These are phyloP conservation scores for Callimorpha dominula DNA, from an alignment of 2,888 invertebrate species.

Conservation along the genomic window DNA sequence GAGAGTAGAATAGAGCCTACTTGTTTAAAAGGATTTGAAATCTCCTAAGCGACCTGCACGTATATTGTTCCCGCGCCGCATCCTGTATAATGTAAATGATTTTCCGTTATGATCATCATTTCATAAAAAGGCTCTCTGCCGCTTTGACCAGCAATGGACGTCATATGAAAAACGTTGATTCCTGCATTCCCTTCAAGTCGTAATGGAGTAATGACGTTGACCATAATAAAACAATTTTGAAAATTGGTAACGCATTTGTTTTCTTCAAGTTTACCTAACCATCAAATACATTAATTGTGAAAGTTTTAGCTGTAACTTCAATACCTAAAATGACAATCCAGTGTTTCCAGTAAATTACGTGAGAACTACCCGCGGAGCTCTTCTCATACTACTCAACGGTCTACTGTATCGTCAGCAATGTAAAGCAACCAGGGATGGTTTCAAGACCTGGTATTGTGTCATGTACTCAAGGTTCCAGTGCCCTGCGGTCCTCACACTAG, in stretches of 20 bases:
- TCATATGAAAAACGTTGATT: neutral
- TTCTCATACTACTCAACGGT: slow-evolving; percentile 54
- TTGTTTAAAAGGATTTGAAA: too few relatives aligned
- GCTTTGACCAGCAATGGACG: neutral
- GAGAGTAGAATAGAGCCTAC: too few relatives aligned
- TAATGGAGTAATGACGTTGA: too few relatives aligned
- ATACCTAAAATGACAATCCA: slow-evolving; percentile 11
- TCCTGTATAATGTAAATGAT: too few relatives aligned
- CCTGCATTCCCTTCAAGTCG: neutral
- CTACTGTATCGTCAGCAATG: slow-evolving; percentile 59
- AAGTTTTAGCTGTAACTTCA: neutral
- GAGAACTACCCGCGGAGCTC: slow-evolving; percentile 58
- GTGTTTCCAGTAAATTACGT: slow-evolving; percentile 60
- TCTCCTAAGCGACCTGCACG: too few relatives aligned
- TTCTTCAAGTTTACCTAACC: neutral
- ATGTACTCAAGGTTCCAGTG: slow-evolving; percentile 61
- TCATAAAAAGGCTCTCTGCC: neutral
- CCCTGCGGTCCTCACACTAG: slow-evolving; percentile 55
- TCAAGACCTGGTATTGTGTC: slow-evolving; percentile 63
- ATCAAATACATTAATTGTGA: neutral
- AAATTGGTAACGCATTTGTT: neutral
- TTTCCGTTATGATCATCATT: neutral
- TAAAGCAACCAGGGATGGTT: slow-evolving; percentile 58
- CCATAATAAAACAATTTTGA: neutral
- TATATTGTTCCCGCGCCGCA: too few relatives aligned